A percentile compares a stretch with the other conserved stretches of the same genome.
Evolutionary conservation across 2,888 invertebrate species (phyloP).

Genomic region (Sesia apiformis): DNA sequence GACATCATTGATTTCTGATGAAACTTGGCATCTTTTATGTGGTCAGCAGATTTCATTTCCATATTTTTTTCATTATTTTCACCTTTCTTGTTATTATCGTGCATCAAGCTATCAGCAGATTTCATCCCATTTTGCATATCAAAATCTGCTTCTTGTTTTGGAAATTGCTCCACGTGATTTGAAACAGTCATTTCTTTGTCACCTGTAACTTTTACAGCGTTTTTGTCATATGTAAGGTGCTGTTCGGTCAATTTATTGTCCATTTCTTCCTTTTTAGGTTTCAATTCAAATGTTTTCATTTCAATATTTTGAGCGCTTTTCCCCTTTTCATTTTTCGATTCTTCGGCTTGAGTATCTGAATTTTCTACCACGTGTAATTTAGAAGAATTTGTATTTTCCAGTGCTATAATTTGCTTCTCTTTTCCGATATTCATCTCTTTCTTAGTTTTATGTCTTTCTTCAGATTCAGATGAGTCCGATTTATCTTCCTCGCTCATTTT

Average conservation of each 20-base stretch:
- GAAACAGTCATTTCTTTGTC: not conserved
- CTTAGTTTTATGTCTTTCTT: not conserved
- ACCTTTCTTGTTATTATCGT: too few relatives aligned
- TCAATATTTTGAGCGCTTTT: not conserved
- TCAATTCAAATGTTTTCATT: not conserved
- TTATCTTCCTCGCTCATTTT: not conserved
- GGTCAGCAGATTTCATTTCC: too few relatives aligned
- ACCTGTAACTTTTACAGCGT: not conserved
- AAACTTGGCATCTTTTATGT: too few relatives aligned
- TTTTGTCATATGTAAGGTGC: not conserved
- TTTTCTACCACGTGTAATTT: too few relatives aligned
- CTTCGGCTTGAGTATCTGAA: not conserved
- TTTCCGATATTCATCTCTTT: not conserved
- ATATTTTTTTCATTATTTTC: too few relatives aligned
- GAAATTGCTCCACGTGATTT: constrained; percentile 17
- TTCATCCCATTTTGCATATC: not conserved
- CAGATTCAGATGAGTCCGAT: not conserved
- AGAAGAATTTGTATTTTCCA: too few relatives aligned
- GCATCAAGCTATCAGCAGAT: too few relatives aligned
- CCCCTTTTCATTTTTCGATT: not conserved
- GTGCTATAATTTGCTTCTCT: not conserved
- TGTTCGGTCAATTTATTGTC: not conserved
- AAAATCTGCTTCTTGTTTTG: not conserved
- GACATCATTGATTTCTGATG: too few relatives aligned
- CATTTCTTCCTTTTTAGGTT: not conserved